These are phyloP conservation scores for Erebia ligea DNA, from an alignment of 2,888 invertebrate genomes.

Conservation along the genomic window DNA sequence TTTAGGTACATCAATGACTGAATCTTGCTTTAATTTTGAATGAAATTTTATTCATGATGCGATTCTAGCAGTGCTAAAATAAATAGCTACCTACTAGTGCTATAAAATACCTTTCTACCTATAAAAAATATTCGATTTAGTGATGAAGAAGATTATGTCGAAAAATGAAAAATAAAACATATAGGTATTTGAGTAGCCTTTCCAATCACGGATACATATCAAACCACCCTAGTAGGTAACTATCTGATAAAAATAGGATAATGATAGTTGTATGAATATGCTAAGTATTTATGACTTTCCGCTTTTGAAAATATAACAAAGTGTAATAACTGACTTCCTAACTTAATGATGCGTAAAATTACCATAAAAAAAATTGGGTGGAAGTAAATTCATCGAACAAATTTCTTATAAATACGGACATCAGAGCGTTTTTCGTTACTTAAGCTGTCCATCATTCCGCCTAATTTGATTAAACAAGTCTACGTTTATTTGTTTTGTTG, in stretches of 20 bases:
- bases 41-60: background rate
- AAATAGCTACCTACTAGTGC: too few species aligned
- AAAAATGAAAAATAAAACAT: too few species aligned
- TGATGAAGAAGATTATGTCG: too few species aligned
- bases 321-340: background rate
- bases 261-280: too few species aligned
- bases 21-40: background rate
- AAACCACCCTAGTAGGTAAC: too few species aligned
- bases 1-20: background rate
- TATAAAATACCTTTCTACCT: too few species aligned
- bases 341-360: background rate
- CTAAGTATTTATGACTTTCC: too few species aligned
- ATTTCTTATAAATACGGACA: background rate
- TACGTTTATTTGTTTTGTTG: constrained; percentile 1
- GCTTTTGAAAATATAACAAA: background rate
- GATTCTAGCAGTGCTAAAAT: too few species aligned
- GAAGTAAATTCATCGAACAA: background rate
- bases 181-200: too few species aligned
- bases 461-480: constrained; percentile 2
- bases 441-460: background rate
- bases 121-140: too few species aligned
- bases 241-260: too few species aligned
- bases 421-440: background rate
- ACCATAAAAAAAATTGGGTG: background rate
- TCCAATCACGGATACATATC: too few species aligned